Evolutionary conservation across 2,113 vertebrate species (phyloP).

Genomic region (Crypturellus undulatus): DNA sequence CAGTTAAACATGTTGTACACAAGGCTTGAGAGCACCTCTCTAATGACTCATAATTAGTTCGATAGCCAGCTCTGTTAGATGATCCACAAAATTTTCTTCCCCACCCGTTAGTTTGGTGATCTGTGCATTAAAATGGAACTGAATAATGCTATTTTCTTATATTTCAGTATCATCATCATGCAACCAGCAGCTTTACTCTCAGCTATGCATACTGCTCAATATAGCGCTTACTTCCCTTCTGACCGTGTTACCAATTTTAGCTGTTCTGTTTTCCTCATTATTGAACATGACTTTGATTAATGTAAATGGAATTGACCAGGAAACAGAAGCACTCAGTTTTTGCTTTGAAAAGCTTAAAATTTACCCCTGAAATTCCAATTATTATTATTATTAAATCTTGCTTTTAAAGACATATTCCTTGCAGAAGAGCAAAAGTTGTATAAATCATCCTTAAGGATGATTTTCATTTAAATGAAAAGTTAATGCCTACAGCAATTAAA

Average conservation of each 20-base stretch:
- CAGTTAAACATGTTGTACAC: neutral
- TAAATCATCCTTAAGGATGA: neutral
- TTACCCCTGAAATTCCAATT: neutral
- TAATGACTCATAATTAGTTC: constrained; percentile 41
- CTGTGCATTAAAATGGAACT: neutral
- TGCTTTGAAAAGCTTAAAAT: neutral
- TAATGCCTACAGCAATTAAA: neutral
- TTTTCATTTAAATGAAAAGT: neutral
- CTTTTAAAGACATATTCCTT: neutral
- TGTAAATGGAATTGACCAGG: neutral
- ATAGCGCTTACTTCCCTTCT: neutral
- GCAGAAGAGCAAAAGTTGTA: neutral
- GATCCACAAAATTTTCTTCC: constrained; percentile 21
- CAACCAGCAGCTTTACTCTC: neutral
- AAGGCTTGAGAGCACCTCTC: constrained; percentile 4
- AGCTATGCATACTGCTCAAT: neutral
- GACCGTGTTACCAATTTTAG: neutral
- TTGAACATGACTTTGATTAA: neutral
- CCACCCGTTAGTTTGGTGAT: constrained; percentile 13
- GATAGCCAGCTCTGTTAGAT: constrained; percentile 5
- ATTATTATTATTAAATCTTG: neutral
- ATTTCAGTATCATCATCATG: neutral
- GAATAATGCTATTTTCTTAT: constrained; percentile 6
- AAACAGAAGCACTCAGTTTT: neutral
- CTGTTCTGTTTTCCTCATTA: neutral